These are phyloP conservation scores for Rana temporaria DNA, from an alignment of 2,113 vertebrate genomes.

Conservation along the genomic window DNA sequence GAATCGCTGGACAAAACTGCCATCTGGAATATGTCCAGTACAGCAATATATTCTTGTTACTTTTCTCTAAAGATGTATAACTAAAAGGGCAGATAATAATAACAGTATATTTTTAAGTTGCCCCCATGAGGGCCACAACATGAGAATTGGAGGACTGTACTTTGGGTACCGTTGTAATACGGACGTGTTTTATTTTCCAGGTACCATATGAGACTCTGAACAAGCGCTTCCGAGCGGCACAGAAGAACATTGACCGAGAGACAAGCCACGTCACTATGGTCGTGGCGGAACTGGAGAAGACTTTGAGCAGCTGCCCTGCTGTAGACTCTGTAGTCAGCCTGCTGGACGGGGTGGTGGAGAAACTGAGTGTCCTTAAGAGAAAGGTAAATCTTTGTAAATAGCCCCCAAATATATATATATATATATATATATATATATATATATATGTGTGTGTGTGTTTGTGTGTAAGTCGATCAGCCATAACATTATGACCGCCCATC, in stretches of 20 bases:
- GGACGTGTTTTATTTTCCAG: constrained; percentile 64
- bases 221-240: constrained; percentile 94
- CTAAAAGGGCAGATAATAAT: too few species aligned
- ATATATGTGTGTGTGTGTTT: too few species aligned
- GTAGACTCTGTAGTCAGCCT: constrained; percentile 96
- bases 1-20: too few species aligned
- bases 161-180: not conserved
- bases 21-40: too few species aligned
- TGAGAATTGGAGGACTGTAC: too few species aligned
- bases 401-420: not conserved
- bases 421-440: too few species aligned
- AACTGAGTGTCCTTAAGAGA: constrained; percentile 94
- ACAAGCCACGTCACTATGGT: constrained; percentile 98
- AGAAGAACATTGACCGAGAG: constrained; percentile 97
- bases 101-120: too few species aligned
- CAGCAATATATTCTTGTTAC: too few species aligned
- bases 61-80: too few species aligned
- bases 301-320: constrained; percentile 90
- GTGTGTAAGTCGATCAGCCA: too few species aligned
- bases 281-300: constrained; percentile 96
- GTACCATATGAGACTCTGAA: constrained; percentile 98
- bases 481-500: too few species aligned
- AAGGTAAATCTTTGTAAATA: constrained; percentile 76
- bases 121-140: too few species aligned
- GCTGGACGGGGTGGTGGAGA: constrained; percentile 95